Conservation (phyloP, 2,113 vertebrate genomes). For the Accipiter cooperii region DNA sequence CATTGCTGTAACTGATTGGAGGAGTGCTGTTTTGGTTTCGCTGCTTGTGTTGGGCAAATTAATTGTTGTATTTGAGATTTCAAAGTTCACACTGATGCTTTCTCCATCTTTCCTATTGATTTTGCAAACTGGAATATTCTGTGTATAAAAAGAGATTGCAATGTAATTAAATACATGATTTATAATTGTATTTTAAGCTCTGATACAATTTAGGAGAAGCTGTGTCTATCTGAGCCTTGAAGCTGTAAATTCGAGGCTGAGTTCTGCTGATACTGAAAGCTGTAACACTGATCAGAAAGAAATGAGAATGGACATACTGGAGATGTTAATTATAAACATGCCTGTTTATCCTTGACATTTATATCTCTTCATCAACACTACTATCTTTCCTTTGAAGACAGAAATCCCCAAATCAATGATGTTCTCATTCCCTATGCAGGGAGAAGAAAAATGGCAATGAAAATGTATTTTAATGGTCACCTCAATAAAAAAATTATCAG, state of each 20-base stretch:
- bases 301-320: neutral
- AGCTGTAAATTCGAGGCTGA: neutral
- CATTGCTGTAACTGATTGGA: neutral
- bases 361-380: neutral
- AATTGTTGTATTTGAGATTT: neutral
- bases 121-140: neutral
- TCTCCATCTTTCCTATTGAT: neutral
- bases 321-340: neutral
- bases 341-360: neutral
- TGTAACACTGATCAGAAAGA: neutral
- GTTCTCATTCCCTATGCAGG: neutral
- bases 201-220: neutral
- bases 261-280: neutral
- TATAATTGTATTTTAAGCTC: neutral
- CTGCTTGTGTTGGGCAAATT: neutral
- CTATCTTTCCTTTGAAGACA: neutral
- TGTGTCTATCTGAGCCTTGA: neutral
- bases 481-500: neutral
- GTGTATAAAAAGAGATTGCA: neutral
- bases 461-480: neutral
- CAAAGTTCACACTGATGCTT: neutral
- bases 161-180: slow-evolving; percentile 1
- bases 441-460: neutral
- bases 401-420: neutral
- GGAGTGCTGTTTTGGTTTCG: neutral